Evolutionary conservation across 2,888 invertebrate species (phyloP), one percentile per base, ranked within the genome.

Genomic region (Pteria penguin): DNA sequence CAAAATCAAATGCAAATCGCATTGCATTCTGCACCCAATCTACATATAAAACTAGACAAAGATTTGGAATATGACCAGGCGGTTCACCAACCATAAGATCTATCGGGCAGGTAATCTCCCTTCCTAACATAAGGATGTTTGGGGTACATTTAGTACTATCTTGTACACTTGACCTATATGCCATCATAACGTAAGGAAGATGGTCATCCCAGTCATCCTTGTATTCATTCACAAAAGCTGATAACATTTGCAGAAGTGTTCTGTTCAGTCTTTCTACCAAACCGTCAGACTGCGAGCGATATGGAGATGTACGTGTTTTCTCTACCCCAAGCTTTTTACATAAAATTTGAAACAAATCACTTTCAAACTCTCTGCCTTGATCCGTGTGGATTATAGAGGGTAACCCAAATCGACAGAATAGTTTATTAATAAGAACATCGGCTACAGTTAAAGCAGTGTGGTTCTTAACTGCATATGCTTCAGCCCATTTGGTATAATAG

Each of bases 141-240:
- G 79, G 81, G 22, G 78, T 68, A 22, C 45, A 78, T 5, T 72
- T 60, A 1, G 80, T 83, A 54, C 66, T 70, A n/a, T 80, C 55
- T 32, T 80, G 76, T 4, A 31, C 54, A 8, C 71, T 45, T 2
- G 80, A n/a, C 14, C 75, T 68, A 31, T 80, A 78, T 18, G 81
- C 79, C 66, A 79, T 72, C 27, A 45, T 63, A 4, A 80, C 3
- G 57, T 67, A 76, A 5, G 74, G 76, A n/a, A 82, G 60, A 26
- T 80, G 70, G 26, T 72, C 67, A 57, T 81, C 80, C 82, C 81
- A 82, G 29, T 76, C 71, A 14, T 29, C 45, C 26, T 55, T 66
- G 54, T 76, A 70, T 24, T 78, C 66, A 65, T 62, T 52, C 0
- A 78, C 74, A 60, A 68, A 75, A 14, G 61, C 45, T 4, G 66